A percentile compares a stretch with the other conserved stretches of the same genome.
Evolutionary conservation across 1,140 invertebrate species (phyloP).

Genomic region (Drosophila lacertosa): DNA sequence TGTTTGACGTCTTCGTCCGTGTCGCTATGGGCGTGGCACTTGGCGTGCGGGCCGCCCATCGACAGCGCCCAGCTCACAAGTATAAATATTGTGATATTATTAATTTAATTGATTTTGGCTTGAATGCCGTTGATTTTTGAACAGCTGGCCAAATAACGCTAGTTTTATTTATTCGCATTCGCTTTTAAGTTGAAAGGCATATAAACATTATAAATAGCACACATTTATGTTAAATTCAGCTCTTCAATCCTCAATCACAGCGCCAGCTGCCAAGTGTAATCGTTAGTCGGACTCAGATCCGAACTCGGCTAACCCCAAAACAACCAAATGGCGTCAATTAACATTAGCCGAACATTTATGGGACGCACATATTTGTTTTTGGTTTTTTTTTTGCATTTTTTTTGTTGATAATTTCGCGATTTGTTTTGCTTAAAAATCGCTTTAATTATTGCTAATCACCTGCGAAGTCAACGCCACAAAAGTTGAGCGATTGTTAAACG

Average conservation of each 20-base stretch:
- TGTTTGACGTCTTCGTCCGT: neutral
- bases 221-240: constrained; percentile 27
- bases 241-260: constrained; percentile 8
- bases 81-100: constrained; percentile 69
- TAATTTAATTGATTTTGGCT: constrained; percentile 75
- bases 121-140: constrained; percentile 64
- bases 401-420: constrained; percentile 26
- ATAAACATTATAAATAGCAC: constrained; percentile 28
- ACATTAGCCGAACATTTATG: constrained; percentile 36
- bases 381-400: neutral
- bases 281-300: constrained; percentile 5
- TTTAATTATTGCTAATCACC: constrained; percentile 71
- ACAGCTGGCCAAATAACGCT: constrained; percentile 63
- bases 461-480: constrained; percentile 39
- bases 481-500: constrained; percentile 2
- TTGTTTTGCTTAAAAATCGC: constrained; percentile 54
- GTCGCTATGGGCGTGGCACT: constrained; percentile 41
- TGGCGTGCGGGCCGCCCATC: constrained; percentile 37
- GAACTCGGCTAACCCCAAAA: constrained; percentile 14
- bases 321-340: constrained; percentile 22
- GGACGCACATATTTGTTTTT: constrained; percentile 8
- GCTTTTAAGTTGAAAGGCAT: constrained; percentile 44
- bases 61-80: constrained; percentile 25
- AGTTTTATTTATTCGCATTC: constrained; percentile 73
- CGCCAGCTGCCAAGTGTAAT: constrained; percentile 12